Evolutionary conservation across 1,140 invertebrate species (phyloP), one percentile per base, ranked within the genome.

Genomic region (Rhyzopertha dominica): DNA sequence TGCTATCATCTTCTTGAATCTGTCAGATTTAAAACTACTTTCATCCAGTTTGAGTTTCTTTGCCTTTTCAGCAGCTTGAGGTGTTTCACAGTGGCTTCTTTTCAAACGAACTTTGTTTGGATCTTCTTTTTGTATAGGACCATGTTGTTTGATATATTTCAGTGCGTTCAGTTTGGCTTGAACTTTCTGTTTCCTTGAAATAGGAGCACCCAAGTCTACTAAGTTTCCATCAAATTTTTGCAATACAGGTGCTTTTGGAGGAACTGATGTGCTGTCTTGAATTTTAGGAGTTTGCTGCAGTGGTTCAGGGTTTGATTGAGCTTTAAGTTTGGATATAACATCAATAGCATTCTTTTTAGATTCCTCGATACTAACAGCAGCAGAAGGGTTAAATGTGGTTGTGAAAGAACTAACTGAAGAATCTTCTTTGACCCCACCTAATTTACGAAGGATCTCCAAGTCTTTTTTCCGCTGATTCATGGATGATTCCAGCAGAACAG

Each of bases 1-100:
- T 57, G 88, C 84, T 66, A 95, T 74, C 52, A 95, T 77, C 62
- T 84, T 79, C 56, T 85, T 80, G 49, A 92, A 85, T 50, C 83
- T 78, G 12, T 82, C 79, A 7, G 80, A 75, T 41, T 76, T 69
- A 38, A 75, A 59, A 10, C 59, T 50, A 54, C 68, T 68, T 59
- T 74, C 65, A 43, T 62, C 56, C 43, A 71, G 49, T 51, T 74
- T 74, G 53, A 69, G 66, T 3, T 71, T 65, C 60, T 78, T 76
- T 1, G 63, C 67, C 44, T 70, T 38, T 28, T 54, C 74, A 45
- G 58, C 55, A 13, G 57, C 61, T 34, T 9, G 32, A 13, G 4
- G 26, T 23, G 53, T 73, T 68, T 28, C 73, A 71, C 37, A 46
- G 55, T 48, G 74, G 54, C 54, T 75, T 70, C 52, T 79, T 80